phyloP scores from a whole-genome alignment of 2,113 vertebrate species.

The Cephalopterus ornatus region DNA sequence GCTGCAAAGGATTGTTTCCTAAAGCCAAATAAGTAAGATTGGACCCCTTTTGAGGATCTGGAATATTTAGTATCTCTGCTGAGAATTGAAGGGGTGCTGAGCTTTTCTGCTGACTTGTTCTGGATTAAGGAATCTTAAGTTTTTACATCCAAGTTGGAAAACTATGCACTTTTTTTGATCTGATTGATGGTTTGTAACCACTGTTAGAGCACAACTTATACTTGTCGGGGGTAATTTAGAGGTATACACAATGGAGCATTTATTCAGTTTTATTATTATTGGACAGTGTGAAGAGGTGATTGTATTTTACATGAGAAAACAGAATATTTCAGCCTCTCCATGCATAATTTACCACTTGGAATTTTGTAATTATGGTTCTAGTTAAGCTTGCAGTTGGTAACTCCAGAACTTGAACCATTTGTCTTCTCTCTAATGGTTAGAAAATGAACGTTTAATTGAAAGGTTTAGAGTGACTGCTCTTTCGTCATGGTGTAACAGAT shows the following conservation, averaged over 20 bases:
- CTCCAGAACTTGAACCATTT: neutral
- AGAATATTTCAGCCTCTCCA: neutral
- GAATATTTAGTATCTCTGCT: neutral
- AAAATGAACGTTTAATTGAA: conserved; percentile 23
- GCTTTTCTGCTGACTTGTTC: neutral
- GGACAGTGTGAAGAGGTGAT: neutral
- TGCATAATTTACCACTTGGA: conserved; percentile 13
- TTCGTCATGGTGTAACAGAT: neutral
- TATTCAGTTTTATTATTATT: conserved; percentile 38
- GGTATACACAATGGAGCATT: neutral
- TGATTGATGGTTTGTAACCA: conserved; percentile 5
- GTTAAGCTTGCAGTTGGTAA: conserved; percentile 7
- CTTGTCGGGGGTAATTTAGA: neutral
- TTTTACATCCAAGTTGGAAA: neutral
- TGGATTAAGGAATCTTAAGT: neutral
- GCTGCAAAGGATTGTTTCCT: neutral
- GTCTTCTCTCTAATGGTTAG: neutral
- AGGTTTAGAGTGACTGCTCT: neutral
- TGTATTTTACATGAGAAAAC: conserved; percentile 14
- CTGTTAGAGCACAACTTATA: neutral
- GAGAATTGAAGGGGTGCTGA: neutral
- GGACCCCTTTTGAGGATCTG: neutral
- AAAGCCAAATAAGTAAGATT: neutral
- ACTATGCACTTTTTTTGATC: neutral
- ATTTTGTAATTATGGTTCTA: conserved; percentile 44